These are phyloP conservation scores for Resseliella maxima DNA, from an alignment of 2,888 invertebrate genomes.

Conservation along the genomic window DNA sequence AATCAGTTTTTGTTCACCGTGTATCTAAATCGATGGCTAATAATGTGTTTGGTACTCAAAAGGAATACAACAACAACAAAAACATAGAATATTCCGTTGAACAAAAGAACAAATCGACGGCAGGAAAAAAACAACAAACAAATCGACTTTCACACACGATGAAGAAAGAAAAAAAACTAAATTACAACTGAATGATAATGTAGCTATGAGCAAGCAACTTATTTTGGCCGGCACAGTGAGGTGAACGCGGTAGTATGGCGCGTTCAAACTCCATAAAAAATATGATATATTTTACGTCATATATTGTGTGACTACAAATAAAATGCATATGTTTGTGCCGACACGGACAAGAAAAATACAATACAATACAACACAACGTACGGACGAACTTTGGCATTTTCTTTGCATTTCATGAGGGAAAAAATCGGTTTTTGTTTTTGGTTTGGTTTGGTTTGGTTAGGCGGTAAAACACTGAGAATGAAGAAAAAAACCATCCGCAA, in stretches of 20 bases:
- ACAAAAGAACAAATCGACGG: background rate
- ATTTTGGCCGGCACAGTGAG: background rate
- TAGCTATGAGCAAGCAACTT: constrained; percentile 37
- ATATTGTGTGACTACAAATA: constrained; percentile 32
- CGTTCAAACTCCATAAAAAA: constrained; percentile 26
- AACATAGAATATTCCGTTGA: background rate
- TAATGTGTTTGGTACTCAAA: background rate
- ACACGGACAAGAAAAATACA: background rate
- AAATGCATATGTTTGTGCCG: constrained; percentile 35
- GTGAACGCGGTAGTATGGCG: background rate
- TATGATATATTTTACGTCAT: constrained; percentile 44
- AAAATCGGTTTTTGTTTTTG: background rate
- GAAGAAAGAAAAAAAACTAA: background rate
- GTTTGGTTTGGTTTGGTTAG: background rate
- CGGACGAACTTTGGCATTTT: background rate
- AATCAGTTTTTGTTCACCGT: constrained; percentile 30
- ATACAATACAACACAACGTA: background rate
- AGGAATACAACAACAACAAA: background rate
- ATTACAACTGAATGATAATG: constrained; percentile 27
- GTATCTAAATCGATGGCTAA: constrained; percentile 21
- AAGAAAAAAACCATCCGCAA: background rate
- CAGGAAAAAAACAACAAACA: constrained; percentile 36
- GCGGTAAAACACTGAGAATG: background rate
- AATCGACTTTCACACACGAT: constrained; percentile 27
- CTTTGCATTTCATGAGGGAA: background rate